Conservation (phyloP, 2,113 vertebrate species). For the Pangasianodon gigas region DNA sequence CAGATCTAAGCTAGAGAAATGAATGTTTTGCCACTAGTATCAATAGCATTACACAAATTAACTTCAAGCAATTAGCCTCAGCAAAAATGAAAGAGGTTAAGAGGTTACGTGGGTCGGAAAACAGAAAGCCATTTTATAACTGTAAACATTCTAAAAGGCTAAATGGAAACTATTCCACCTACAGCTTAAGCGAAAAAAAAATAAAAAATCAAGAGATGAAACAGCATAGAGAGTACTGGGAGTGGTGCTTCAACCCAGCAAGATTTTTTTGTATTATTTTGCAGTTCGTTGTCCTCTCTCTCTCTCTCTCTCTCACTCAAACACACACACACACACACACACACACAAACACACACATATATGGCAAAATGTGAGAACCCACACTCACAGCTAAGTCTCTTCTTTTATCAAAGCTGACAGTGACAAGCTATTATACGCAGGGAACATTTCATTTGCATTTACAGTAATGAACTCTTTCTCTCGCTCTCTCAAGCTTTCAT, state of each 20-base stretch:
- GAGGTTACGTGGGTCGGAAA: constrained; percentile 36
- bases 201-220: background rate
- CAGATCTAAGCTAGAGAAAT: constrained; percentile 34
- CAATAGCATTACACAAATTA: constrained; percentile 34
- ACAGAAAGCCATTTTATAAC: constrained; percentile 38
- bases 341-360: constrained; percentile 45
- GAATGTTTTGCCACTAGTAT: constrained; percentile 24
- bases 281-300: constrained; percentile 7
- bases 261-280: constrained; percentile 22
- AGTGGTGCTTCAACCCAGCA: constrained; percentile 34
- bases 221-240: constrained; percentile 41
- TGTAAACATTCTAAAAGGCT: constrained; percentile 37
- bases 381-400: constrained; percentile 55
- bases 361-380: constrained; percentile 1
- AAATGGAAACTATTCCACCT: constrained; percentile 45
- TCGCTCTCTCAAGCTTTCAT: constrained; percentile 26
- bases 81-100: constrained; percentile 48
- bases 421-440: constrained; percentile 62
- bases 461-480: constrained; percentile 68
- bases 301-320: background rate
- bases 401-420: constrained; percentile 61
- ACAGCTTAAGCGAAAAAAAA: background rate
- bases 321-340: constrained; percentile 26
- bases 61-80: constrained; percentile 50
- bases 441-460: constrained; percentile 67